Base-by-base conservation (phyloP, 2,113 vertebrate species). In the Australoheros scitulus region DNA sequence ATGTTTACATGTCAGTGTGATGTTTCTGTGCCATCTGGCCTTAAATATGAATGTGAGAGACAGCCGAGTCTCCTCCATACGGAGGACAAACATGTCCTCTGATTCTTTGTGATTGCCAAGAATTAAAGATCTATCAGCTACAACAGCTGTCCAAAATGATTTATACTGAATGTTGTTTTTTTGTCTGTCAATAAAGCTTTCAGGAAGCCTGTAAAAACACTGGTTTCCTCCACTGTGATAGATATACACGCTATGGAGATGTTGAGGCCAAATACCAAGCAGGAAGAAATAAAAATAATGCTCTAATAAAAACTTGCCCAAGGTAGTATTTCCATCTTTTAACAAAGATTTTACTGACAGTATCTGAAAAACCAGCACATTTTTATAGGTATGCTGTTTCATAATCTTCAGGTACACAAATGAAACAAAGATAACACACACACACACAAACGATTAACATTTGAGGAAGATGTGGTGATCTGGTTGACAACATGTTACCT, bases 21-120 rank as follows among this genome's bases (percentile, higher is more conserved):
- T 13, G 41, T 43, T 43, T n/a, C 3, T 65, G 22, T 47, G 38
- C 15, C 0, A 2, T 0, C 41, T 43, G 61, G 0, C 11, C 20
- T 38, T n/a, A 14, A 29, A 2, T 60, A 8, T 15, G 60, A 61
- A 47, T 3, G 13, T 47, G 64, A 68, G 64, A 41, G 6, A 6
- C 22, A 47, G 64, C 22, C 10, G 41, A 47, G 22, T 41, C 64
- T 68, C 38, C 7, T 0, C 14, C 14, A 47, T 15, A 5, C 15
- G 14, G 5, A 47, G 43, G 43, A 47, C 5, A 15, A 43, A 41
- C 63, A 13, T 0, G 13, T 15, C 43, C 13, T 15, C 8, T 41
- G 8, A 68, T 22, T 6, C 36, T 43, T 22, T 68, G 43, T 47
- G 0, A 47, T 6, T 47, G 43, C 38, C 26, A 26, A 18, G 64